A percentile compares a stretch with the other conserved stretches of the same genome.
Evolutionary conservation across 2,113 vertebrate species (phyloP).

Genomic region (Girardinichthys multiradiatus): DNA sequence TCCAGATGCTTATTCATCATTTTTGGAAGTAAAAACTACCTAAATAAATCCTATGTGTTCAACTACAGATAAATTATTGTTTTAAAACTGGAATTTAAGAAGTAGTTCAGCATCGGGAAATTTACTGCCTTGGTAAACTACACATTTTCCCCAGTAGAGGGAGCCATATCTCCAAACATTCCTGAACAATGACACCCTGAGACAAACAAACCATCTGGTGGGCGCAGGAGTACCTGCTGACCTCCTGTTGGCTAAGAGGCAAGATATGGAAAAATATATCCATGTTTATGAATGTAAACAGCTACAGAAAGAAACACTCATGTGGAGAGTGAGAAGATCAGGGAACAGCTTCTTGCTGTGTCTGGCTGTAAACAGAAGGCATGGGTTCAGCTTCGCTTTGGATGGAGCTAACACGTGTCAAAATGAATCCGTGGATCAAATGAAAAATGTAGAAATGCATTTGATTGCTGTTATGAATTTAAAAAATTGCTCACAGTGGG

Average conservation of each 20-base stretch:
- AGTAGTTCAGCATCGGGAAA: neutral
- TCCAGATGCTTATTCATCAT: neutral
- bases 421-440: constrained; percentile 17
- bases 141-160: constrained; percentile 47
- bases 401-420: constrained; percentile 24
- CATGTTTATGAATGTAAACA: constrained; percentile 40
- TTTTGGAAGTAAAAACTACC: too few relatives aligned
- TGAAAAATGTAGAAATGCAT: constrained; percentile 1
- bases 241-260: constrained; percentile 46
- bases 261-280: constrained; percentile 38
- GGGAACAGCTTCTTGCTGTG: constrained; percentile 12
- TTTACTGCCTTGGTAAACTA: neutral
- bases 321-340: constrained; percentile 37
- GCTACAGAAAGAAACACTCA: constrained; percentile 10
- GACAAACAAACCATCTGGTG: constrained; percentile 48
- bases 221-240: constrained; percentile 66
- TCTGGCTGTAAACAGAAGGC: constrained; percentile 33
- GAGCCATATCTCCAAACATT: constrained; percentile 41
- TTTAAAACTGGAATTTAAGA: neutral
- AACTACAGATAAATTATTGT: neutral
- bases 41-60: neutral
- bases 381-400: constrained; percentile 3
- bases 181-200: neutral
- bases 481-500: constrained; percentile 4
- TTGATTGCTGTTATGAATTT: constrained; percentile 2